Base-by-base conservation (phyloP, 1,140 invertebrate genomes). In the Anadara kagoshimensis region DNA sequence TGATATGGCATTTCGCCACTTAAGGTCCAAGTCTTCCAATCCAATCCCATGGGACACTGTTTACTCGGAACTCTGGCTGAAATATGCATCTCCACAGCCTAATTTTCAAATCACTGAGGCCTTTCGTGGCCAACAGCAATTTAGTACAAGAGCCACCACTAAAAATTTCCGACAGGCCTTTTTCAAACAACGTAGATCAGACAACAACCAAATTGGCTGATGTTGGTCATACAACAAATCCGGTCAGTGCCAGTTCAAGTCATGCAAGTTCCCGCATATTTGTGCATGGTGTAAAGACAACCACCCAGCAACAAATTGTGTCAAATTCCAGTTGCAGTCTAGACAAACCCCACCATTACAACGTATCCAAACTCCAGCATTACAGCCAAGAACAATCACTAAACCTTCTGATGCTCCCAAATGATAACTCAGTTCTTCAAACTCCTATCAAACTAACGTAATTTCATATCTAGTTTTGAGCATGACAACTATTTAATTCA, bases 401-500 rank as follows among this genome's bases (percentile, higher is more conserved):
- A 44, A 62, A 12, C 59, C 43, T 36, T 36, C 29, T 3, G 2
- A 2, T 36, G 43, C 22, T 43, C 41, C 43, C 18, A 47, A 20
- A 3, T 22, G 18, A 45, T 10, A 62, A 20, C 44, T 41, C n/a
- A 8, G 14, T 18, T 41, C 26, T 41, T 36, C 29, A 41, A 4
- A 65, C 47, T 16, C 63, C 57, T 7, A 54, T 63, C 24, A 43
- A 8, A 57, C 57, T 41, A 24, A 26, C 57, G 7, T 41, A 10
- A 26, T 43, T n/a, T n/a, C n/a, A 36, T 71, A 18, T 14, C 14
- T 11, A 61, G 69, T 18, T 64, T 64, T 64, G 20, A 45, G 53
- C 22, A 41, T 16, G 18, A 43, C 1, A n/a, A 61, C 8, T 57
- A 63, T 64, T 20, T 71, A 10, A 18, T 57, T 1, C 24, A 14